Evolutionary conservation across 2,113 vertebrate genomes (phyloP).

Genomic region (Trogon melanurus): DNA sequence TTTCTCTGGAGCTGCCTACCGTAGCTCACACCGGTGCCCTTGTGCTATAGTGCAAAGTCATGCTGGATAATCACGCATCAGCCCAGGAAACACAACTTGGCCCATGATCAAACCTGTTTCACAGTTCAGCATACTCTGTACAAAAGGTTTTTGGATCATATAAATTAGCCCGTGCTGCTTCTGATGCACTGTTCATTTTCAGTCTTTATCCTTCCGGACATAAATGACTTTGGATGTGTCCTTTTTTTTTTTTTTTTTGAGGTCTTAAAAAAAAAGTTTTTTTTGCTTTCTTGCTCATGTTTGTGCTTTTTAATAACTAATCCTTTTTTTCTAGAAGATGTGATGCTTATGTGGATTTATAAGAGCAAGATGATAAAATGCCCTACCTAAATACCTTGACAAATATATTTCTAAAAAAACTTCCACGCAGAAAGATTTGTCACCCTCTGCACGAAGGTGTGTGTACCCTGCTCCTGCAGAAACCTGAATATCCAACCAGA

Average conservation of each 20-base stretch:
- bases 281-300: not conserved
- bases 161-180: not conserved
- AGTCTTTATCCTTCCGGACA: not conserved
- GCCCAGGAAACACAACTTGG: slow-evolving; percentile 30
- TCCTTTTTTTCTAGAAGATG: not conserved
- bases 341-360: not conserved
- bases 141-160: not conserved
- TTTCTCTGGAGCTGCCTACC: not conserved
- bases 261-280: not conserved
- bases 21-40: not conserved
- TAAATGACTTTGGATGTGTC: not conserved
- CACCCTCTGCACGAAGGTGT: not conserved
- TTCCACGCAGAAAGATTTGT: not conserved
- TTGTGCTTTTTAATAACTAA: not conserved
- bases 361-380: not conserved
- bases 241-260: not conserved
- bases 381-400: not conserved
- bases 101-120: slow-evolving; percentile 12
- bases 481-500: not conserved
- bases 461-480: not conserved
- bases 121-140: not conserved
- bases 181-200: not conserved
- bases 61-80: slow-evolving; percentile 35
- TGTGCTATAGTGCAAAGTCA: slow-evolving; percentile 47
- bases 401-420: not conserved